A percentile compares a stretch with the other conserved stretches of the same genome.
phyloP scores from a whole-genome alignment of 2,797 vertebrate species.

The Arrhamphus sclerolepis region DNA sequence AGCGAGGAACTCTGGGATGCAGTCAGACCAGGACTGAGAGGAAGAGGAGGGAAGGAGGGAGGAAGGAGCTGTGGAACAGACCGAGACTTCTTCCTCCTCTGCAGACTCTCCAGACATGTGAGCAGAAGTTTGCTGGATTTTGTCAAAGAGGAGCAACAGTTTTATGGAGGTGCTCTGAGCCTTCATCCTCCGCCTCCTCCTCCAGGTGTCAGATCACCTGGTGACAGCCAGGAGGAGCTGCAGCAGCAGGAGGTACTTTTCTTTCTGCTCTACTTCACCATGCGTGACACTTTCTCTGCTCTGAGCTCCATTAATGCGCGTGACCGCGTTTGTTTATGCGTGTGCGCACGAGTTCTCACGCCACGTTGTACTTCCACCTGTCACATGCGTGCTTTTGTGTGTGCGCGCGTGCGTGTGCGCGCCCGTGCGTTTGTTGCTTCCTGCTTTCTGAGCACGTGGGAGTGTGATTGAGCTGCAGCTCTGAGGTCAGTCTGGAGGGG shows the following conservation, averaged over 20 bases:
- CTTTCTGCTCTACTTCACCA: constrained; percentile 63
- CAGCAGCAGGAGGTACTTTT: constrained; percentile 23
- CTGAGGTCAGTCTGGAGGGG: constrained; percentile 47
- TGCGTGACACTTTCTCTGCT: constrained; percentile 43
- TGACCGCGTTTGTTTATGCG: not conserved
- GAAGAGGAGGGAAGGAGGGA: constrained; percentile 10
- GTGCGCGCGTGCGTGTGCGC: not conserved
- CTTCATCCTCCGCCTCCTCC: constrained; percentile 36
- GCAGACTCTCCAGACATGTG: not conserved
- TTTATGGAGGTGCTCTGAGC: constrained; percentile 20
- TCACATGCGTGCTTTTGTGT: constrained; percentile 16
- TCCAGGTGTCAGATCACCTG: constrained; percentile 57
- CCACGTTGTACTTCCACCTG: constrained; percentile 32
- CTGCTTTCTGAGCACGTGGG: constrained; percentile 58
- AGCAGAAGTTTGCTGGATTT: constrained; percentile 40
- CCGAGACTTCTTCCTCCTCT: not conserved
- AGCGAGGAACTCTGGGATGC: constrained; percentile 45
- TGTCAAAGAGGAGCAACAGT: constrained; percentile 6
- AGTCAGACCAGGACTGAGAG: constrained; percentile 12
- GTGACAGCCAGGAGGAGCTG: constrained; percentile 47
- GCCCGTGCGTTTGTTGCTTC: constrained; percentile 52
- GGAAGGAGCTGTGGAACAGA: constrained; percentile 5
- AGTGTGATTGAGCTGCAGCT: constrained; percentile 52
- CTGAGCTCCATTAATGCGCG: not conserved
- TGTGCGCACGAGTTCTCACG: constrained; percentile 30